phyloP scores from a whole-genome alignment of 2,888 invertebrate species.

The Drosophila antonietae region DNA sequence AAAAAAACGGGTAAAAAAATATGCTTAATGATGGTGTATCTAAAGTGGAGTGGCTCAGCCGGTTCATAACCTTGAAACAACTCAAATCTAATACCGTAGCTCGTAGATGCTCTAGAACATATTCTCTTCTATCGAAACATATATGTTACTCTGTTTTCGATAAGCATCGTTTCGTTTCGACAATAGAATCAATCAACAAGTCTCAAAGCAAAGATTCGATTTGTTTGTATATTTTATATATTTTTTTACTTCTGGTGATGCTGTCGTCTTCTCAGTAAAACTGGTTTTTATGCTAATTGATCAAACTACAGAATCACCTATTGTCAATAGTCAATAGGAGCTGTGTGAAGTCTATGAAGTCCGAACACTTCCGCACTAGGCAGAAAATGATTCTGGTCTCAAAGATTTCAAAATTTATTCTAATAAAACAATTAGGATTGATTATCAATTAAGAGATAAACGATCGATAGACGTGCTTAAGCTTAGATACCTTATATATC shows the following conservation, averaged over 20 bases:
- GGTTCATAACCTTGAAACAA: conserved; percentile 49
- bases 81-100: conserved; percentile 3
- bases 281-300: conserved; percentile 59
- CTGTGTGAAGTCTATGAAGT: conserved; percentile 13
- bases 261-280: conserved; percentile 29
- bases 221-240: conserved; percentile 3
- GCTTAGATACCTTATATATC: conserved; percentile 17
- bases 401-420: conserved; percentile 29
- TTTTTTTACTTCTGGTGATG: conserved; percentile 6
- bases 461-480: conserved; percentile 13
- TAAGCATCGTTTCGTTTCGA: background rate
- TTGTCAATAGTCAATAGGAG: conserved; percentile 42
- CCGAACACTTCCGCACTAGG: conserved; percentile 42
- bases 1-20: conserved; percentile 11
- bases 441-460: conserved; percentile 20
- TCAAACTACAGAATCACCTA: conserved; percentile 37
- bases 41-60: conserved; percentile 39
- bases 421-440: conserved; percentile 17
- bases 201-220: background rate
- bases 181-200: conserved; percentile 14
- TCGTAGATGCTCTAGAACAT: conserved; percentile 38
- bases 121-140: background rate
- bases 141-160: background rate
- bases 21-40: conserved; percentile 16
- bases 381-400: conserved; percentile 8